These are phyloP conservation scores for Pteropus alecto DNA, from an alignment of 2,113 vertebrate species.

Conservation along the genomic window DNA sequence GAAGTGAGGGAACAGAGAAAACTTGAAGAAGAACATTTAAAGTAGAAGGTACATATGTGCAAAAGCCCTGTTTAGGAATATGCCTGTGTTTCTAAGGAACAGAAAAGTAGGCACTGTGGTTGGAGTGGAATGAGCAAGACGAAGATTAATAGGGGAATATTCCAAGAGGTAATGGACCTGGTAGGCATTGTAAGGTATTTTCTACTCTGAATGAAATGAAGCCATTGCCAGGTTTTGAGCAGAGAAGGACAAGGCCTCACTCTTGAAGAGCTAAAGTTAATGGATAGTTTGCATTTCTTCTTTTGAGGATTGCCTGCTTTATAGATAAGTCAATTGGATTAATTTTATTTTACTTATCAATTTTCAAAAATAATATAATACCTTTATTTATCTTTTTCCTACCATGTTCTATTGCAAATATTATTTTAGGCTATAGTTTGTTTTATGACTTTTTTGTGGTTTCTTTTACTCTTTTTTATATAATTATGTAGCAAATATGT, in stretches of 20 bases:
- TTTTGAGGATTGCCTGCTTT: not conserved
- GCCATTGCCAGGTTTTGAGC: not conserved
- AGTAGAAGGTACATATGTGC: not conserved
- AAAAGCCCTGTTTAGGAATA: accelerated
- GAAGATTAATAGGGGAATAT: not conserved
- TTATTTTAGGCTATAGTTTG: not conserved
- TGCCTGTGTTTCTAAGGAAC: not conserved
- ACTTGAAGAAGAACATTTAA: not conserved
- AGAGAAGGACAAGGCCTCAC: not conserved
- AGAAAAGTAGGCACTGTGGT: not conserved
- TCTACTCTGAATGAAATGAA: not conserved
- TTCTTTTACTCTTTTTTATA: not conserved
- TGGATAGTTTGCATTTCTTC: not conserved
- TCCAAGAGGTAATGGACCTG: accelerated
- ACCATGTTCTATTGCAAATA: not conserved
- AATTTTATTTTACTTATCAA: not conserved
- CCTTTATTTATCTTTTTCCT: not conserved
- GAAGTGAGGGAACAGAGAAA: not conserved
- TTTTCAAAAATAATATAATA: not conserved
- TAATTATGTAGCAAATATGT: not conserved
- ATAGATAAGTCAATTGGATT: not conserved
- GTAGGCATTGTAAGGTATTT: accelerated
- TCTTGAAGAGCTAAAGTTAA: not conserved
- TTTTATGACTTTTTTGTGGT: not conserved
- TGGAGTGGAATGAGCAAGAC: not conserved